Percentiles rank a stretch among this genome's conserved stretches.
Conservation (phyloP, 2,797 vertebrate genomes). For the Neoniphon sammara region DNA sequence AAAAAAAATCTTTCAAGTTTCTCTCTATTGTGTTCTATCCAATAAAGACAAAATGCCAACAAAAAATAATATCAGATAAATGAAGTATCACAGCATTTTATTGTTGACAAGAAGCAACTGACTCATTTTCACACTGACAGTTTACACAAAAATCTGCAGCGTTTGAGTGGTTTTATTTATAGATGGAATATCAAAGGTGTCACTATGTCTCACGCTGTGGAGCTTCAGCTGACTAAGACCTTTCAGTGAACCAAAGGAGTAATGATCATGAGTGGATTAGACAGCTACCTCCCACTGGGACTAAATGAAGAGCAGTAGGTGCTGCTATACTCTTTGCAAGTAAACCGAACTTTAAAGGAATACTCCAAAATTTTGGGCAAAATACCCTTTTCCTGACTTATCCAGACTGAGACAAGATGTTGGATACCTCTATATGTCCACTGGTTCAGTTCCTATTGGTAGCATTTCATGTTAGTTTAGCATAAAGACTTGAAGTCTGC, state of each 20-base stretch:
- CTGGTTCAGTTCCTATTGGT: no score
- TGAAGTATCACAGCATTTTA: no score
- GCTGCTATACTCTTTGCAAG: not conserved
- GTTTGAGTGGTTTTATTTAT: conserved; percentile 17
- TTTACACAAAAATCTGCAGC: not conserved
- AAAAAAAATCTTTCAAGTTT: no score
- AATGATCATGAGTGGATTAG: conserved; percentile 8
- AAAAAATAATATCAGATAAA: no score
- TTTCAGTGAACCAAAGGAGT: conserved; percentile 20
- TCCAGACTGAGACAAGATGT: no score
- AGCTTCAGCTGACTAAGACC: conserved; percentile 6
- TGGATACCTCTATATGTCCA: no score
- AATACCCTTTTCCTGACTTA: no score
- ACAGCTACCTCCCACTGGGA: conserved; percentile 5
- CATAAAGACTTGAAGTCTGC: no score
- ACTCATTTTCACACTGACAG: not conserved
- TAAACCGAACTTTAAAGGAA: not conserved
- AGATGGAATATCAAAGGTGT: not conserved
- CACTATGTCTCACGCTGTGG: not conserved
- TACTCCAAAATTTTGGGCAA: no score
- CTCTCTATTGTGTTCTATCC: no score
- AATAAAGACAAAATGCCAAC: no score
- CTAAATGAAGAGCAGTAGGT: not conserved
- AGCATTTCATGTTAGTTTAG: no score
- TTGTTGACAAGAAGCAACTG: not conserved